A percentile compares a stretch with the other conserved stretches of the same genome.
Evolutionary conservation across 2,113 vertebrate species (phyloP).

Genomic region (Gobio gobio): DNA sequence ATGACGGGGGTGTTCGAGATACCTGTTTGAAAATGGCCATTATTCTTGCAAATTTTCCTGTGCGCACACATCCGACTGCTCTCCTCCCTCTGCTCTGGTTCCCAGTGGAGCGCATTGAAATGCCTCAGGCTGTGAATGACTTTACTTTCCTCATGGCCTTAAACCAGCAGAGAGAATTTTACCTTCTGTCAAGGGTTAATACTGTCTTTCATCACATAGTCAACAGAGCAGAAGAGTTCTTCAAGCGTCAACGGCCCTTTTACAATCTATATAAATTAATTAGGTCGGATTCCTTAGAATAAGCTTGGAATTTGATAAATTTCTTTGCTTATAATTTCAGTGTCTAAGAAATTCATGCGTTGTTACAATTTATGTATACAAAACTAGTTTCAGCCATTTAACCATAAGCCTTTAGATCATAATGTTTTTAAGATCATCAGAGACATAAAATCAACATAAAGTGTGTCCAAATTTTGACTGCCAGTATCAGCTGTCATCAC

Average conservation of each 20-base stretch:
- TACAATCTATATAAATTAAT: not conserved
- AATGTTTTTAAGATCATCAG: not conserved
- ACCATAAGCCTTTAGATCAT: too few relatives aligned
- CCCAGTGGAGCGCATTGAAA: not conserved
- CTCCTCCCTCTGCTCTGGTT: not conserved
- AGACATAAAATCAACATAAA: not conserved
- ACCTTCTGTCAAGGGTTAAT: conserved; percentile 12
- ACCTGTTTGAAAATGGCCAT: conserved; percentile 1
- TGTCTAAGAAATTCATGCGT: not conserved
- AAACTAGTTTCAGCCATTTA: not conserved
- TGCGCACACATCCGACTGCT: conserved; percentile 11
- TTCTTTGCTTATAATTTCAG: not conserved
- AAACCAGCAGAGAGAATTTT: conserved; percentile 30
- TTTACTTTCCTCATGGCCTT: conserved; percentile 12
- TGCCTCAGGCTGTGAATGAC: conserved; percentile 6
- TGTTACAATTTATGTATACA: not conserved
- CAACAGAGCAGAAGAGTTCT: not conserved
- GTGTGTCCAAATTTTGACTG: not conserved
- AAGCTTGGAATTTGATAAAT: not conserved
- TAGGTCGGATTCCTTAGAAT: not conserved
- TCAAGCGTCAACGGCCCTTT: not conserved
- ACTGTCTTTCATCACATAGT: conserved; percentile 7
- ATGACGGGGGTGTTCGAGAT: not conserved
- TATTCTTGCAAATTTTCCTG: not conserved
- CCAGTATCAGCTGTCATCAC: not conserved